Base-by-base conservation (phyloP, 2,113 vertebrate genomes). In the Mustela nigripes region DNA sequence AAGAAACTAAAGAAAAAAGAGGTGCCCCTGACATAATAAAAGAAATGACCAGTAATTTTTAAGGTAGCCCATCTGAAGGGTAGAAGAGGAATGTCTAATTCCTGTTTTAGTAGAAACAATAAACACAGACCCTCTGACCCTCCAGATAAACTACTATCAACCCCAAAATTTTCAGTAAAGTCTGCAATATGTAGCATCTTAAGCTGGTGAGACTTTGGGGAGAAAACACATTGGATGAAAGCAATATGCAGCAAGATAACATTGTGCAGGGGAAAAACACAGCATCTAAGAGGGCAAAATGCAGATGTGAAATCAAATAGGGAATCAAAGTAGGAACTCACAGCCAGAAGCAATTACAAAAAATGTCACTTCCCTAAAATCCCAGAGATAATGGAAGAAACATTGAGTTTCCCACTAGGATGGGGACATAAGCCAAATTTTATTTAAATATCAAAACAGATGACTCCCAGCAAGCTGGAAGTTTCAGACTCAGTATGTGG, bases 381-480 rank as follows among this genome's bases (percentile, higher is more conserved):
- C 42, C 48, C 74, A 69, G 67, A 89, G 48, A 71, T 85, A 36
- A 85, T 56, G 36, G 22, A 73, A 62, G 12, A 81, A 81, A 69
- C 48, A 42, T 1, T 42, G 45, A 91, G 31, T 67, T 76, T 95
- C 15, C 63, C 56, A 81, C 19, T 21, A 24, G 11, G 92, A 80
- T 69, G 14, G 33, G 39, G 9, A 73, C 3, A 63, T 82, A 92
- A 31, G 36, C 33, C 48, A 78, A 90, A 90, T 36, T 96, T 71
- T 80, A 81, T 76, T 79, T 94, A 93, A 48, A 88, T 85, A 91
- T 80, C 31, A 71, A 96, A 82, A 93, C n/a, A 91, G 48, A 87
- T 60, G 74, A 63, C 22, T 14, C 24, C 42, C 76, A 76, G 14
- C 26, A 95, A 91, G 62, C 48, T 45, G 36, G 50, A 56, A 82